Percentiles rank a stretch among this genome's conserved stretches.
Conservation (phyloP, 2,888 invertebrate genomes). For the Noctua comes region DNA sequence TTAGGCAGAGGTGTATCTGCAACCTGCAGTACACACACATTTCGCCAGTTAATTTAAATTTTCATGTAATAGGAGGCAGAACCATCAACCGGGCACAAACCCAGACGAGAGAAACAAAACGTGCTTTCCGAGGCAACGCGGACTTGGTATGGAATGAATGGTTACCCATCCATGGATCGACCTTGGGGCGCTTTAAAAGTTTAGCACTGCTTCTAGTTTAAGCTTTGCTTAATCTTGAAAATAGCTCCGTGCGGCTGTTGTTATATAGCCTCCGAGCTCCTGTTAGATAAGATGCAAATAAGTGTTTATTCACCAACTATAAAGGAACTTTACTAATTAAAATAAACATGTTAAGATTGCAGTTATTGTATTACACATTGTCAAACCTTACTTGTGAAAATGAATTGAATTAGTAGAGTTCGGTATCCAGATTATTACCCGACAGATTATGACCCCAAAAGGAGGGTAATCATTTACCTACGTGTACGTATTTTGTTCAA, state of each 20-base stretch:
- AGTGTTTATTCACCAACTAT: too few species aligned
- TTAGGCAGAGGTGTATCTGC: neutral
- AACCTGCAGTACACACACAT: neutral
- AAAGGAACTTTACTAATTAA: neutral
- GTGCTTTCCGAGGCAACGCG: neutral
- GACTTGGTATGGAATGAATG: neutral
- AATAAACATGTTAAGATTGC: neutral
- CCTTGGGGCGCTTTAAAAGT: too few species aligned
- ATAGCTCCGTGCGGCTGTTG: too few species aligned
- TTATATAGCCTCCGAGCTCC: too few species aligned
- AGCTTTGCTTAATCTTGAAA: too few species aligned
- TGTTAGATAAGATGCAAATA: too few species aligned
- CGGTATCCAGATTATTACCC: neutral
- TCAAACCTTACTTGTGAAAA: neutral
- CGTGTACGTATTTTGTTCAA: conserved; percentile 19
- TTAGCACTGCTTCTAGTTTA: too few species aligned
- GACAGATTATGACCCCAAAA: neutral
- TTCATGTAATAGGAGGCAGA: neutral
- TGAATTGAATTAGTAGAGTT: neutral
- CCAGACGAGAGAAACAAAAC: neutral
- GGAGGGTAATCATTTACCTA: neutral
- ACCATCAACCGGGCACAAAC: too few species aligned
- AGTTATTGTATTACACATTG: neutral
- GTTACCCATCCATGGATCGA: too few species aligned
- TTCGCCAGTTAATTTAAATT: neutral